Conservation (phyloP, 30 jellyfish, hydroid and myxozoan species). For the Nemopilema nomurai region DNA sequence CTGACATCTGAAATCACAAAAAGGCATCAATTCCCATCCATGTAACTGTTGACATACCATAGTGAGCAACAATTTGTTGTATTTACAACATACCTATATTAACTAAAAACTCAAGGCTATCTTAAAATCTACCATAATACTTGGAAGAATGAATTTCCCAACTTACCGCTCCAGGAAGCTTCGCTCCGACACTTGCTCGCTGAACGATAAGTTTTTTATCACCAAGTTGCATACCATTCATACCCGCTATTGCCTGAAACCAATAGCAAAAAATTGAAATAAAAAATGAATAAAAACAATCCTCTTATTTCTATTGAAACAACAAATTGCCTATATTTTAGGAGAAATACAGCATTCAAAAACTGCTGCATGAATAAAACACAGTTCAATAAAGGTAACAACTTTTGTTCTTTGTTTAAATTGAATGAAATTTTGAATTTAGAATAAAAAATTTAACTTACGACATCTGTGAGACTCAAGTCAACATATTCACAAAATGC, state of each 20-base stretch:
- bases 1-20: constrained; percentile 41
- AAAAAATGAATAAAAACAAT: not conserved
- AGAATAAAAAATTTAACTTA: constrained; percentile 19
- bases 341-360: too few relatives aligned
- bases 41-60: too few relatives aligned
- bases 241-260: constrained; percentile 96
- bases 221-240: constrained; percentile 99
- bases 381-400: too few relatives aligned
- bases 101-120: too few relatives aligned
- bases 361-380: too few relatives aligned
- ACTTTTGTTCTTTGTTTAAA: too few relatives aligned
- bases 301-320: not conserved
- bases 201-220: constrained; percentile 95
- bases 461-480: constrained; percentile 91
- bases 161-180: constrained; percentile 85
- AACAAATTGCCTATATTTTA: not conserved
- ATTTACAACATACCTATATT: not conserved
- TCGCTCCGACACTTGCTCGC: constrained; percentile 99
- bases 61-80: too few relatives aligned
- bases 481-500: constrained; percentile 99
- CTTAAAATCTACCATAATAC: too few relatives aligned
- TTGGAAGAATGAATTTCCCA: too few relatives aligned
- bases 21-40: not conserved
- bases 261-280: not conserved
- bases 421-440: too few relatives aligned